phyloP scores from a whole-genome alignment of 2,113 vertebrate species.

The Pedionomus torquatus region DNA sequence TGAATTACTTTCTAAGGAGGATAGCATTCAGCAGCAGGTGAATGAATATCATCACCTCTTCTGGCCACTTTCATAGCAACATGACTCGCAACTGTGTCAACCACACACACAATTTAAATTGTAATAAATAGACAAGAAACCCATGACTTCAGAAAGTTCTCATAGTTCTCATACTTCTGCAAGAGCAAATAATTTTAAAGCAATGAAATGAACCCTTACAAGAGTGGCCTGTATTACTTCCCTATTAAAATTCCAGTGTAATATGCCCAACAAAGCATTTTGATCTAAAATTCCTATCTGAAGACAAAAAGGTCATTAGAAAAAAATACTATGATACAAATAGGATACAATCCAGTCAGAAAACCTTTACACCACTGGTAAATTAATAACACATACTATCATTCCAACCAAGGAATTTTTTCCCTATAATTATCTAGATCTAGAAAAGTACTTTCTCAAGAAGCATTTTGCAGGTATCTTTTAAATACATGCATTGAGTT shows the following conservation, averaged over 20 bases:
- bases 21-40: neutral
- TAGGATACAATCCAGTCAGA: neutral
- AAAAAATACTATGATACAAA: neutral
- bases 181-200: neutral
- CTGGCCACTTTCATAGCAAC: neutral
- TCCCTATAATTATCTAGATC: neutral
- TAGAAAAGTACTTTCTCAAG: neutral
- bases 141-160: neutral
- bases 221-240: neutral
- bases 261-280: neutral
- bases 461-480: neutral
- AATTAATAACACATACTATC: neutral
- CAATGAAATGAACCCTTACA: slow-evolving; percentile 4
- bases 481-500: slow-evolving; percentile 26
- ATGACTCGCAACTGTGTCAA: neutral
- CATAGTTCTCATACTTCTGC: neutral
- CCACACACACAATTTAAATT: neutral
- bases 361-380: neutral
- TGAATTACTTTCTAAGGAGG: neutral
- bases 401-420: neutral
- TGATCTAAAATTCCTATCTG: slow-evolving; percentile 36
- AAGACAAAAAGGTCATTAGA: slow-evolving; percentile 1
- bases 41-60: neutral
- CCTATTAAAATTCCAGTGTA: neutral
- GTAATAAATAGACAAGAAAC: neutral